These are phyloP conservation scores for Pongo abelii DNA, from an alignment of 2,113 vertebrate genomes.

Conservation along the genomic window DNA sequence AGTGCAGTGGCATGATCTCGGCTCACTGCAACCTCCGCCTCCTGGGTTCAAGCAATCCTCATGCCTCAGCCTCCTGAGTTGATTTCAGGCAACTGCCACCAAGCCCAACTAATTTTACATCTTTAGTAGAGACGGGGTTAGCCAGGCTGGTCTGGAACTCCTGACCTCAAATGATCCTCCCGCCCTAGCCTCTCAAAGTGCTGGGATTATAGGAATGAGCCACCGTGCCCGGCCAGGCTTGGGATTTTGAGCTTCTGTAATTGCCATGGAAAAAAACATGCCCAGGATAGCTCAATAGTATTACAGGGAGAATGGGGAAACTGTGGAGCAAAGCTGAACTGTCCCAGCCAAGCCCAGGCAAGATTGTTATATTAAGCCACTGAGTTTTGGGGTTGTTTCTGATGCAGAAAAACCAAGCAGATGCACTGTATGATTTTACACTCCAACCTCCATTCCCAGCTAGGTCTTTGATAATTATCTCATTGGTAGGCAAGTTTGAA, in stretches of 20 bases:
- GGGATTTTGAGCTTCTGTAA: not conserved
- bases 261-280: not conserved
- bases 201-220: no score
- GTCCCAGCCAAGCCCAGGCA: not conserved
- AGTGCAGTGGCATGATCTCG: no score
- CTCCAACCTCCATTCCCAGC: not conserved
- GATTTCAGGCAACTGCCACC: no score
- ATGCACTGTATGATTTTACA: not conserved
- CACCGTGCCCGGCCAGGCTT: no score
- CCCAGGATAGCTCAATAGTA: not conserved
- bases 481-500: not conserved
- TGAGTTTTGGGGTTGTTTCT: not conserved
- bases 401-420: not conserved
- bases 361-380: not conserved
- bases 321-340: not conserved
- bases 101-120: no score
- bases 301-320: not conserved
- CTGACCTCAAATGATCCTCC: no score
- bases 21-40: no score
- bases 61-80: no score
- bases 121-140: no score
- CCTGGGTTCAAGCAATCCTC: no score
- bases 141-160: no score
- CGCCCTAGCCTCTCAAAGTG: no score
- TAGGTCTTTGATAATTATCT: not conserved